Evolutionary conservation across 1,140 invertebrate species (phyloP), one percentile per base, ranked within the genome.

Genomic region (Protaetia brevitarsis): DNA sequence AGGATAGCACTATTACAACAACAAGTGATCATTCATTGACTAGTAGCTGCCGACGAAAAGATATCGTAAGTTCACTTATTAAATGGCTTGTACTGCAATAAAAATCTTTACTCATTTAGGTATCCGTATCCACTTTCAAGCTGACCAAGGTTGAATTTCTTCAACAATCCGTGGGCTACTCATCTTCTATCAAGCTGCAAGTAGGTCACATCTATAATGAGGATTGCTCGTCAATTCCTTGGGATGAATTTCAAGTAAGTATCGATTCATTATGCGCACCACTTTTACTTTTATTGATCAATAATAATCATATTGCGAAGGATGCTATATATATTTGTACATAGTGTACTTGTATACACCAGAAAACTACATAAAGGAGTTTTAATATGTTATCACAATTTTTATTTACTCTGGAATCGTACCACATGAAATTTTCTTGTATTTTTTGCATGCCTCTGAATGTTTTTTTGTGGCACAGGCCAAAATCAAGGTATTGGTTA

Each of bases 221-320:
- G 70, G 93, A 96, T 77, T 94, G 92, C 76, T 85, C 87, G 5
- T 89, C 91, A 51, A 95, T 96, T 75, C 89, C 90, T 2, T 95
- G 93, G 89, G 94, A 96, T 76, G 94, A 96, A 81, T 92, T 97
- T 82, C 94, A 96, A 88, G 92, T 94, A 79, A 80, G 72, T 73
- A 67, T 66, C 68, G 56, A 21, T 59, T 0, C 34, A 60, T 37
- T 31, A 28, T 27, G 37, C 28, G 30, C n/a, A 41, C 21, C 26
- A 23, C 7, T 34, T 41, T 16, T n/a, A 61, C 45, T 27, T 61
- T 51, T 64, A 23, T 66, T 61, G 41, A 61, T 56, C 11, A 13
- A 26, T 34, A 31, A 26, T 2, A 59, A 56, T 3, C 10, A n/a
- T 56, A 19, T 31, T 29, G 29, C 8, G 2, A 27, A 59, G 57